Evolutionary conservation across 2,888 invertebrate genomes (phyloP), one percentile per base, ranked within the genome.

Genomic region (Agonopterix subpropinquella): DNA sequence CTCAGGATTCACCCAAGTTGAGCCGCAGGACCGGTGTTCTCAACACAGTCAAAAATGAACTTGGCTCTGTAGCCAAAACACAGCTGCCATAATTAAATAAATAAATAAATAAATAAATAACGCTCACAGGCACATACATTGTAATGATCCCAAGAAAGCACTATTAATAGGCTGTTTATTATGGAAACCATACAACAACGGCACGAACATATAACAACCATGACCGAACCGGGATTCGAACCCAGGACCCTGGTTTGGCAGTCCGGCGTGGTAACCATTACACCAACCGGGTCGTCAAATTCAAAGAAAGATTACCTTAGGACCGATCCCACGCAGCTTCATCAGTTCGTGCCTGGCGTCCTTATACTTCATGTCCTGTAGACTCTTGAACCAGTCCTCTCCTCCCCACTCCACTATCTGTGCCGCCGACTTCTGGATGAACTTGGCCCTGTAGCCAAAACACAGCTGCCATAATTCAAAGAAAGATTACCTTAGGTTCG

Each of bases 31-130:
- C n/a, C n/a, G n/a, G n/a, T n/a, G n/a, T n/a, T n/a, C n/a, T n/a
- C n/a, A n/a, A n/a, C n/a, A n/a, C n/a, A n/a, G n/a, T n/a, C n/a
- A n/a, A n/a, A n/a, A n/a, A 98, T 96, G 62, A 94, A 98, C 65
- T 93, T 94, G 0, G 98, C 95, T 57, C 98, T 90, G 80, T 98
- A 96, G 0, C 96, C 96, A 81, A 96, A 96, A 48, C 94, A 94
- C 52, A 94, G 91, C 18, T 91, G 79, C 51, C 13, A 2, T 2
- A 13, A 13, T 13, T 13, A n/a, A n/a, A n/a, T n/a, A n/a, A n/a
- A n/a, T n/a, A n/a, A n/a, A n/a, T n/a, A n/a, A n/a, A n/a, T n/a
- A n/a, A n/a, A n/a, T n/a, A n/a, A n/a, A n/a, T n/a, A n/a, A n/a
- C n/a, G n/a, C n/a, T n/a, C n/a, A n/a, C n/a, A n/a, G n/a, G n/a